These are phyloP conservation scores for Coptotermes formosanus DNA, from an alignment of 1,140 invertebrate genomes.

Conservation along the genomic window DNA sequence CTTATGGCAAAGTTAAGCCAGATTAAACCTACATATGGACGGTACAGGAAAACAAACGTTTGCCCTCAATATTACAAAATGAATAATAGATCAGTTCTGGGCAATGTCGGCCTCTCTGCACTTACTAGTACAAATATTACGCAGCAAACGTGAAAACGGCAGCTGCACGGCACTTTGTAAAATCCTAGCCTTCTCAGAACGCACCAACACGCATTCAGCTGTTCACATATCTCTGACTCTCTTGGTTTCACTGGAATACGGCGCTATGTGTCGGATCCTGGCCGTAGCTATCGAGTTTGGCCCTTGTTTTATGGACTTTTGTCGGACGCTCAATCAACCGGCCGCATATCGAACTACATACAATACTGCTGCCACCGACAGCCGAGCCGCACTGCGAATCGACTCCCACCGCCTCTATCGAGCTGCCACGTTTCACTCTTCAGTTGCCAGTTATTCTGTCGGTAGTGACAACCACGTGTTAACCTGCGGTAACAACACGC, in stretches of 20 bases:
- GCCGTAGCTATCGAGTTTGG: not conserved
- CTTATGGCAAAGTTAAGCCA: too few species aligned
- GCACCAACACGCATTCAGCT: not conserved
- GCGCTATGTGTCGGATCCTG: not conserved
- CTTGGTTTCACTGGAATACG: not conserved
- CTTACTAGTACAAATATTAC: not conserved
- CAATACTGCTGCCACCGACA: not conserved
- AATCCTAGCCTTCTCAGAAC: not conserved
- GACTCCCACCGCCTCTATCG: too few species aligned
- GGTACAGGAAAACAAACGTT: too few species aligned
- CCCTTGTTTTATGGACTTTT: not conserved
- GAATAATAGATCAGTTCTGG: too few species aligned
- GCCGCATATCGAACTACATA: not conserved
- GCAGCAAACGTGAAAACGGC: not conserved
- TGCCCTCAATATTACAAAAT: too few species aligned
- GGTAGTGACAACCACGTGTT: too few species aligned
- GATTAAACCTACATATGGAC: too few species aligned
- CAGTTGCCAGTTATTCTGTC: too few species aligned
- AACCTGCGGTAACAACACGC: too few species aligned
- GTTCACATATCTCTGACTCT: not conserved
- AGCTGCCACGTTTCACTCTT: too few species aligned
- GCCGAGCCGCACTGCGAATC: too few species aligned
- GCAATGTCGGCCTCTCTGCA: too few species aligned
- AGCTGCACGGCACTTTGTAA: not conserved
- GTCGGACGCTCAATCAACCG: not conserved